Evolutionary conservation across 2,113 vertebrate species (phyloP).

Genomic region (Notechis scutatus): DNA sequence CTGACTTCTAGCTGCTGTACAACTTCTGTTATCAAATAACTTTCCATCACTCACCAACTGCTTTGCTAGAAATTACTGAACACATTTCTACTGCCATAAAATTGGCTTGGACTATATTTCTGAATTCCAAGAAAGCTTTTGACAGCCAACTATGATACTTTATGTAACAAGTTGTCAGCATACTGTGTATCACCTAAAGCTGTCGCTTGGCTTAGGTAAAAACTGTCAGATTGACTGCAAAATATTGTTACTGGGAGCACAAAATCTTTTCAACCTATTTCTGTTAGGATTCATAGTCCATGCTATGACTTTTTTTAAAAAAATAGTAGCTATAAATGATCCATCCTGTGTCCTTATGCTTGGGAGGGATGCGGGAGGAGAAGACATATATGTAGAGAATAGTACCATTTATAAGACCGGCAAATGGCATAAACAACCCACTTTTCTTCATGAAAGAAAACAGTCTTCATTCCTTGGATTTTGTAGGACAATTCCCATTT

Average conservation of each 20-base stretch:
- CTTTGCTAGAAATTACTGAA: conserved; percentile 74
- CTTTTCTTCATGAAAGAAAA: conserved; percentile 1
- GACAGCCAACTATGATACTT: conserved; percentile 65
- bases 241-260: conserved; percentile 53
- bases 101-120: conserved; percentile 70
- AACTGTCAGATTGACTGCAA: conserved; percentile 64
- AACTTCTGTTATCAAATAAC: conserved; percentile 60
- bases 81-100: conserved; percentile 71
- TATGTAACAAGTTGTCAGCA: conserved; percentile 68
- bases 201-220: conserved; percentile 64
- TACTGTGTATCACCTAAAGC: conserved; percentile 62
- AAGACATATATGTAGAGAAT: conserved; percentile 40
- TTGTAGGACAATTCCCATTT: not conserved
- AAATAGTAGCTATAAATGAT: conserved; percentile 45
- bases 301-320: conserved; percentile 43
- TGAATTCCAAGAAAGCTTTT: conserved; percentile 73
- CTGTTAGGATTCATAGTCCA: conserved; percentile 52
- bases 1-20: conserved; percentile 44
- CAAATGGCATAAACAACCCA: not conserved
- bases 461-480: not conserved
- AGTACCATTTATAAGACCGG: conserved; percentile 25
- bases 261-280: conserved; percentile 56
- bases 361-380: conserved; percentile 32
- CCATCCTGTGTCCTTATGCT: conserved; percentile 26
- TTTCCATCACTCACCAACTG: conserved; percentile 59